These are phyloP conservation scores for Burhinus oedicnemus DNA, from an alignment of 2,113 vertebrate genomes.

Conservation along the genomic window DNA sequence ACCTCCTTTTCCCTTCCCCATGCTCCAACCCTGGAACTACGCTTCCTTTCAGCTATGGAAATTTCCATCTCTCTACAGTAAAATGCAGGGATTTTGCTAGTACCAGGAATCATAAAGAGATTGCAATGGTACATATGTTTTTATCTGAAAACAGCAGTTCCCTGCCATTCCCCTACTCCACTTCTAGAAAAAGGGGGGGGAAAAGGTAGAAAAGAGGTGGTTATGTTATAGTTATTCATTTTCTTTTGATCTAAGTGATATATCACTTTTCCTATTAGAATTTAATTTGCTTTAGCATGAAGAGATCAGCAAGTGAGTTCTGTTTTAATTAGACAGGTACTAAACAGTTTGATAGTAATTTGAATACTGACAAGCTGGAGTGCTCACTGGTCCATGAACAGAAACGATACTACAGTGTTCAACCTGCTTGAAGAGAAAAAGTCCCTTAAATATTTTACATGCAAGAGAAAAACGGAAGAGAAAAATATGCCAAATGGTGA, in stretches of 20 bases:
- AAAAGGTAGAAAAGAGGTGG: not conserved
- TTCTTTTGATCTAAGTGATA: slow-evolving; percentile 71
- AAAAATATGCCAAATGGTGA: not conserved
- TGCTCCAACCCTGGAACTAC: not conserved
- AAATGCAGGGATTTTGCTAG: not conserved
- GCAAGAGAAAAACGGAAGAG: not conserved
- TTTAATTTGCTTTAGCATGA: slow-evolving; percentile 70
- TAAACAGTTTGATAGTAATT: slow-evolving; percentile 69
- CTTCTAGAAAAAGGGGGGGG: not conserved
- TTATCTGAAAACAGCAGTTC: not conserved
- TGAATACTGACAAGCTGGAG: slow-evolving; percentile 66
- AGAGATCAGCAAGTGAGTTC: slow-evolving; percentile 67
- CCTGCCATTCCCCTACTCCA: not conserved
- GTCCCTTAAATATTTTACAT: slow-evolving; percentile 46
- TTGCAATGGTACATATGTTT: not conserved
- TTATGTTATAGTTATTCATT: slow-evolving; percentile 46
- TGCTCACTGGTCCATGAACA: slow-evolving; percentile 66
- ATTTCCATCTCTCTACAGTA: not conserved
- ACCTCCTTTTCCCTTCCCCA: not conserved
- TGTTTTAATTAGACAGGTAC: slow-evolving; percentile 75
- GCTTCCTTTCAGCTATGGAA: not conserved
- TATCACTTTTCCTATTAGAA: slow-evolving; percentile 66
- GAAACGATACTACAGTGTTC: slow-evolving; percentile 42
- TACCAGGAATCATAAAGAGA: not conserved
- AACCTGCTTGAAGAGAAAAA: slow-evolving; percentile 19